These are phyloP conservation scores for Chaetops frenatus DNA, from an alignment of 2,113 vertebrate genomes.

Conservation along the genomic window DNA sequence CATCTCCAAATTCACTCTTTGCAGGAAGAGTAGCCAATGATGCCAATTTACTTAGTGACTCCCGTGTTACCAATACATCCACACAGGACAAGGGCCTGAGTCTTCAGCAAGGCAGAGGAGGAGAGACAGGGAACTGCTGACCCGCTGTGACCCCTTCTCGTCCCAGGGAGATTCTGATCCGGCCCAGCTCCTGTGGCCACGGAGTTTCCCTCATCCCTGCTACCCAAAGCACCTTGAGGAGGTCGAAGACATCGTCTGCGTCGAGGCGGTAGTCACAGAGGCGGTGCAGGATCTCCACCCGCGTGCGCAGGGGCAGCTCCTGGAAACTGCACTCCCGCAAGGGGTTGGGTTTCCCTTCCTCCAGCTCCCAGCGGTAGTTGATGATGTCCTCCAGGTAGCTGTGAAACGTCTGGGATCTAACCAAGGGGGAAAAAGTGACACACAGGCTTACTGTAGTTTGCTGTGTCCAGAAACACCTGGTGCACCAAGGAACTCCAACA, in stretches of 20 bases:
- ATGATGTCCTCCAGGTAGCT: conserved; percentile 97
- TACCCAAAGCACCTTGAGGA: conserved; percentile 85
- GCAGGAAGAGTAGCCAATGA: neutral
- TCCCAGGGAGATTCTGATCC: neutral
- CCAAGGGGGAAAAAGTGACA: neutral
- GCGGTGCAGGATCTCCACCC: conserved; percentile 90
- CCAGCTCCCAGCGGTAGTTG: conserved; percentile 95
- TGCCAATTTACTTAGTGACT: neutral
- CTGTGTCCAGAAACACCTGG: neutral
- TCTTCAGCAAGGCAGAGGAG: neutral
- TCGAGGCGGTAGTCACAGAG: conserved; percentile 96
- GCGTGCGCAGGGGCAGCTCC: conserved; percentile 82
- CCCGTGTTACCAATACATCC: accelerated
- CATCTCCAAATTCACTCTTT: neutral
- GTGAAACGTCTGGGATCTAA: conserved; percentile 86
- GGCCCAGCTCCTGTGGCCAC: neutral
- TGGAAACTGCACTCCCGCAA: conserved; percentile 83
- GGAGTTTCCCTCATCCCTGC: neutral
- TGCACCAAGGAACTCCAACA: neutral
- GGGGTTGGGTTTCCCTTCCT: conserved; percentile 95
- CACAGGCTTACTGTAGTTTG: neutral
- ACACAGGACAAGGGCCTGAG: neutral
- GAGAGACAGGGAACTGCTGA: neutral
- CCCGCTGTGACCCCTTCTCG: neutral
- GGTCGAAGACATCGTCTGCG: conserved; percentile 94